Conservation (phyloP, 2,113 vertebrate species). For the Pampusana beccarii region DNA sequence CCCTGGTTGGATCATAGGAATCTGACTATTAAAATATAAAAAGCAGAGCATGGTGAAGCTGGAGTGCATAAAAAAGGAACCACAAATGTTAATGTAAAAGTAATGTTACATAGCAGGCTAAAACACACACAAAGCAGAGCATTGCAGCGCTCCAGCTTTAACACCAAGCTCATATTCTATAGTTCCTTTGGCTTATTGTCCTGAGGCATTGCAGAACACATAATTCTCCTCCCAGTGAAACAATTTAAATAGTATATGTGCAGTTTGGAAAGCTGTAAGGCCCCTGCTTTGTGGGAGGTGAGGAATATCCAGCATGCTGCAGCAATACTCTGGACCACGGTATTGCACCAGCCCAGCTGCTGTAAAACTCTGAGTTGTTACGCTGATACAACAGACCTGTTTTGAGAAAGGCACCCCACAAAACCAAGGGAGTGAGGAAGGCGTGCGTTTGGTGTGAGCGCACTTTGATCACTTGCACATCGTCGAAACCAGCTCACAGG, state of each 20-base stretch:
- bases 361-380: not conserved
- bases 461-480: slow-evolving; percentile 4
- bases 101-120: slow-evolving; percentile 55
- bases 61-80: slow-evolving; percentile 63
- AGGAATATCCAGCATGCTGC: not conserved
- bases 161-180: slow-evolving; percentile 58
- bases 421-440: not conserved
- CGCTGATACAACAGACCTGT: not conserved
- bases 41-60: slow-evolving; percentile 35
- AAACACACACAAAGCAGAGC: slow-evolving; percentile 59
- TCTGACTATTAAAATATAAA: slow-evolving; percentile 60
- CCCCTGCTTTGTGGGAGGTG: slow-evolving; percentile 45
- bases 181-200: slow-evolving; percentile 63
- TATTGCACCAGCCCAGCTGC: not conserved
- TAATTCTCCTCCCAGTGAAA: slow-evolving; percentile 49
- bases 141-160: slow-evolving; percentile 11
- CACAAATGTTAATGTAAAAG: slow-evolving; percentile 66
- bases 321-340: not conserved
- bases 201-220: slow-evolving; percentile 39
- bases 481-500: not conserved
- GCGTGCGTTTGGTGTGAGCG: not conserved
- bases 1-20: slow-evolving; percentile 57
- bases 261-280: slow-evolving; percentile 49
- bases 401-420: not conserved
- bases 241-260: slow-evolving; percentile 46